A percentile compares a stretch with the other conserved stretches of the same genome.
These are phyloP conservation scores for Gila robusta DNA, from an alignment of 2,797 vertebrate species.

Conservation along the genomic window DNA sequence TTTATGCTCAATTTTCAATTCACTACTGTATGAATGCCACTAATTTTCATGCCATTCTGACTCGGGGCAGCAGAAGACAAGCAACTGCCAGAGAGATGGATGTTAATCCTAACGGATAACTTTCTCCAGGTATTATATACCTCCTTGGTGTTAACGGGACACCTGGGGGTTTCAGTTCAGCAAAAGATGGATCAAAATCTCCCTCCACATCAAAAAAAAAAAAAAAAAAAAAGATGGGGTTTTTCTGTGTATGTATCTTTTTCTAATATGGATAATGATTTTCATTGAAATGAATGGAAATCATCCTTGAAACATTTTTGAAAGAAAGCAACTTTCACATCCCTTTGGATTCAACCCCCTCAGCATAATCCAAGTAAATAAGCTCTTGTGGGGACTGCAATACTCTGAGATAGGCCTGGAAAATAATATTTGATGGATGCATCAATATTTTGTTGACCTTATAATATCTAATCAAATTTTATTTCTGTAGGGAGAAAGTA, in stretches of 20 bases:
- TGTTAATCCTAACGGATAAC: slow-evolving; percentile 1
- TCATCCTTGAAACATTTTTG: background rate
- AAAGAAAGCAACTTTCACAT: slow-evolving; percentile 1
- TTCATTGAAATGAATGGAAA: slow-evolving; percentile 29
- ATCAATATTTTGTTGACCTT: slow-evolving; percentile 57
- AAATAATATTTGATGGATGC: slow-evolving; percentile 53
- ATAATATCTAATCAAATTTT: slow-evolving; percentile 55
- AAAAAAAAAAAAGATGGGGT: background rate
- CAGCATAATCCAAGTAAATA: slow-evolving; percentile 33
- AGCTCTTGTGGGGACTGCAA: slow-evolving; percentile 9
- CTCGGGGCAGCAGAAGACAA: background rate
- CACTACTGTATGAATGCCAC: background rate
- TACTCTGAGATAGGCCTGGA: background rate
- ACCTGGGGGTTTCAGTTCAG: background rate
- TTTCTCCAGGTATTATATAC: slow-evolving; percentile 16
- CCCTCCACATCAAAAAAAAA: no score
- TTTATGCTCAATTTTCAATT: background rate
- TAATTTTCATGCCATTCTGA: background rate
- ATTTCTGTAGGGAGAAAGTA: slow-evolving; percentile 32
- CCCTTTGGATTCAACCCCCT: slow-evolving; percentile 30
- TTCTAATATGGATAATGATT: slow-evolving; percentile 29
- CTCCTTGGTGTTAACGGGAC: background rate
- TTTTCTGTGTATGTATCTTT: background rate
- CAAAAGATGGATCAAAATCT: slow-evolving; percentile 1
- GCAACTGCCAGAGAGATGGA: background rate